These are phyloP conservation scores for Heliconius nattereri DNA, from an alignment of 1,140 invertebrate species.

Conservation along the genomic window DNA sequence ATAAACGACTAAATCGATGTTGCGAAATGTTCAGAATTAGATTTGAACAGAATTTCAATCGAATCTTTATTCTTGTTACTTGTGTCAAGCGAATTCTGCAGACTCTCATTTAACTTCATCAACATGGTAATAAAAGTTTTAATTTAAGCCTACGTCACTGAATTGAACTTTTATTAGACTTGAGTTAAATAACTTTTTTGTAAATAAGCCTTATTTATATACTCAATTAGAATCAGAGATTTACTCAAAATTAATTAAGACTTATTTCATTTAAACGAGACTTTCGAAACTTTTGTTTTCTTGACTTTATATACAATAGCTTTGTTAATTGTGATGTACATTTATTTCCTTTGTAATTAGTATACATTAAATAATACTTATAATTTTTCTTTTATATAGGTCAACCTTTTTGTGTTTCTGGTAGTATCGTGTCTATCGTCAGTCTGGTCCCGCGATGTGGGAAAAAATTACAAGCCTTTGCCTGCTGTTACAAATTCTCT, in stretches of 20 bases:
- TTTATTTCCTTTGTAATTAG: not conserved
- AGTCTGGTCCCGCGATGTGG: constrained; percentile 38
- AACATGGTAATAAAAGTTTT: constrained; percentile 33
- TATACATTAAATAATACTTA: not conserved
- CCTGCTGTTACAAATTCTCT: constrained; percentile 62
- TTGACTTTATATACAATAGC: not conserved
- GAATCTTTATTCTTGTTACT: constrained; percentile 50
- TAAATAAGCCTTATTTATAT: constrained; percentile 21
- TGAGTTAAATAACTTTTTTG: constrained; percentile 9
- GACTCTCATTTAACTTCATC: constrained; percentile 20
- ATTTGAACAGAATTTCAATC: constrained; percentile 62
- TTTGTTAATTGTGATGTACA: not conserved
- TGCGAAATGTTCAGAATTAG: constrained; percentile 62
- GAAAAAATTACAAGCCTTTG: constrained; percentile 42
- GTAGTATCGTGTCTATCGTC: constrained; percentile 33
- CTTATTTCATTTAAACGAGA: not conserved
- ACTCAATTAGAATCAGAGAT: constrained; percentile 19
- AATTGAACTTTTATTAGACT: constrained; percentile 22
- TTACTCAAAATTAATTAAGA: constrained; percentile 24
- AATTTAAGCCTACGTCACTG: constrained; percentile 3
- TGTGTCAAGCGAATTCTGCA: constrained; percentile 30
- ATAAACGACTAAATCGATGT: constrained; percentile 64
- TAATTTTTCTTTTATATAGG: constrained; percentile 11
- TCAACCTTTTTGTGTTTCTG: not conserved
- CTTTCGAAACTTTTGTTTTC: constrained; percentile 8